Conservation (phyloP, 2,797 vertebrate species). For the Typhlichthys eigenmanni region DNA sequence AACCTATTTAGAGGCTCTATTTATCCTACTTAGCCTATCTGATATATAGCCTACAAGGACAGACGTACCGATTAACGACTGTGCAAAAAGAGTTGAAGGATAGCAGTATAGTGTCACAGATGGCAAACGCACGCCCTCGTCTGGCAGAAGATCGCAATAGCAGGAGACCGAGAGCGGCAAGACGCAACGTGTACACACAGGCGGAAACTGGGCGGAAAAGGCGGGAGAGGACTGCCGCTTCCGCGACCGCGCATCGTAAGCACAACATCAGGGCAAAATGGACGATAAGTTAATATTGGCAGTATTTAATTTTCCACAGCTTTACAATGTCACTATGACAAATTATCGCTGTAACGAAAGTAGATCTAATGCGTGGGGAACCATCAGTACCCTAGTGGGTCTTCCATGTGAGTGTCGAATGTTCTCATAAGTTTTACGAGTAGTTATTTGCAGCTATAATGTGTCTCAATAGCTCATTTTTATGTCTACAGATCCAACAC, state of each 20-base stretch:
- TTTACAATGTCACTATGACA: constrained; percentile 70
- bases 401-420: constrained; percentile 67
- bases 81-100: too few species aligned
- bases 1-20: too few species aligned
- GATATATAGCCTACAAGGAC: too few species aligned
- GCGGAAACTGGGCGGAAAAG: constrained; percentile 70
- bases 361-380: constrained; percentile 66
- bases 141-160: constrained; percentile 1
- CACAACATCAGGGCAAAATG: constrained; percentile 60
- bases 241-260: constrained; percentile 64
- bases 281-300: constrained; percentile 75
- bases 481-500: neutral
- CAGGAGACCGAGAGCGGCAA: constrained; percentile 56
- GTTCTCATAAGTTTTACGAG: constrained; percentile 50
- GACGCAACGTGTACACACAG: constrained; percentile 55
- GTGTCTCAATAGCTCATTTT: neutral
- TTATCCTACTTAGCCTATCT: too few species aligned
- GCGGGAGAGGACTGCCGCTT: constrained; percentile 71
- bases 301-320: constrained; percentile 71
- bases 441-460: constrained; percentile 25
- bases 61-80: too few species aligned
- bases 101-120: too few species aligned
- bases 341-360: constrained; percentile 73
- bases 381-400: constrained; percentile 58
- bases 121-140: constrained; percentile 29